Percentiles rank a stretch among this genome's conserved stretches.
Conservation (phyloP, 2,113 vertebrate species). For the Coptodon rendalli region DNA sequence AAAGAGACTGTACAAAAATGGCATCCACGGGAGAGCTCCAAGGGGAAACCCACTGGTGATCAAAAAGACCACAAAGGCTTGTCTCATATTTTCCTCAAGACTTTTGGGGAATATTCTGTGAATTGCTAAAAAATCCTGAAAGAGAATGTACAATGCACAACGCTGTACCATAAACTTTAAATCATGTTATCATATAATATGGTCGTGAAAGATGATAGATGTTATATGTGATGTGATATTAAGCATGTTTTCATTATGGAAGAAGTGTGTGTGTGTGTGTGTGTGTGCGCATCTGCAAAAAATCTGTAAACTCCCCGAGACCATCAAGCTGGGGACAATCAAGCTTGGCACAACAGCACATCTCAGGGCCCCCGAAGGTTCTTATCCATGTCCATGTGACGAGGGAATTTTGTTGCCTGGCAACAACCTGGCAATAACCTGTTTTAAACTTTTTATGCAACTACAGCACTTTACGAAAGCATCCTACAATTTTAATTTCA, state of each 20-base stretch:
- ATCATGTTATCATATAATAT: not conserved
- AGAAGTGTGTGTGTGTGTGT: fast-evolving
- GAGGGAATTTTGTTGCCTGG: not conserved
- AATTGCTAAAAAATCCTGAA: not conserved
- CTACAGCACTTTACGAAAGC: not conserved
- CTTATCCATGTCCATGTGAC: not conserved
- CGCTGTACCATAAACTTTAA: not conserved
- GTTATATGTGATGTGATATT: not conserved
- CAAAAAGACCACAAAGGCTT: not conserved
- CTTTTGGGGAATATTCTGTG: not conserved
- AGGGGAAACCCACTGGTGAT: not conserved
- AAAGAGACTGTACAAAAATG: not conserved
- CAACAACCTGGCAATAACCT: not conserved
- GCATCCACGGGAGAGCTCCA: not conserved
- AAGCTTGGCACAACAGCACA: not conserved
- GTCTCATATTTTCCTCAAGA: not conserved
- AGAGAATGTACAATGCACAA: not conserved
- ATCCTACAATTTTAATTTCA: not conserved
- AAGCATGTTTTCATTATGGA: not conserved
- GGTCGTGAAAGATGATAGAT: not conserved
- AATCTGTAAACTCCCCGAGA: not conserved
- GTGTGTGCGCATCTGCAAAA: fast-evolving
- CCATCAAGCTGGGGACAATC: not conserved
- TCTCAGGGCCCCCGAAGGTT: not conserved
- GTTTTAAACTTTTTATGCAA: not conserved